Base-by-base conservation (phyloP, 2,113 vertebrate species). In the Chaetura pelagica region DNA sequence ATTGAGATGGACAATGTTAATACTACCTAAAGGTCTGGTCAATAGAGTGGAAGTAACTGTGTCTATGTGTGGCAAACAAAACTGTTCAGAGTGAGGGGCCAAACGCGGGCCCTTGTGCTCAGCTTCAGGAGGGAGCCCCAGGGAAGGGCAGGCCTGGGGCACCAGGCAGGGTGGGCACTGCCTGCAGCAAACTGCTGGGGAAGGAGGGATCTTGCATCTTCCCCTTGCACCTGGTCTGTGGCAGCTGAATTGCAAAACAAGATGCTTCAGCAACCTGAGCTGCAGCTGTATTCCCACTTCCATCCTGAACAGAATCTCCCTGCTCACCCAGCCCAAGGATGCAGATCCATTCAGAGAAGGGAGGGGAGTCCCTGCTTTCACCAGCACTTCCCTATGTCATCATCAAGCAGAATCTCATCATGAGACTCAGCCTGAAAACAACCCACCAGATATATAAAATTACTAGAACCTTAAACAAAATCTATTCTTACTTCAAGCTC, bases 21-120 rank as follows among this genome's bases (percentile, higher is more conserved):
- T 3, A 23, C 7, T 8, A 16, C 27, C 26, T 32, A 4, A 14
- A 63, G 46, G 29, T n/a, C 40, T 78, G 48, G 34, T 20, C 38
- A 44, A 44, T 34, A 11, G 52, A 58, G 55, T 3, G 29, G 59
- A 11, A 49, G 38, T 6, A 73, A 4, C 17, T 46, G 3, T 58
- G 42, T 8, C 40, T 32, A 32, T 0, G 12, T 26, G 46, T 4
- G 32, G n/a, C 42, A 62, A 4, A 59, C 17, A 35, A 12, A 15
- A 1, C 9, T 20, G 40, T 6, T 4, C 30, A 9, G 8, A 9
- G 14, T 0, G 52, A 5, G 3, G 29, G 35, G 40, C 4, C 1
- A 0, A 59, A 17, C 6, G 29, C 30, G 66, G 58, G 8, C 9
- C 15, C 46, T 10, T 10, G 12, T 15, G 29, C 35, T 16, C 2